These are phyloP conservation scores for Girardinichthys multiradiatus DNA, from an alignment of 2,113 vertebrate species.

Conservation along the genomic window DNA sequence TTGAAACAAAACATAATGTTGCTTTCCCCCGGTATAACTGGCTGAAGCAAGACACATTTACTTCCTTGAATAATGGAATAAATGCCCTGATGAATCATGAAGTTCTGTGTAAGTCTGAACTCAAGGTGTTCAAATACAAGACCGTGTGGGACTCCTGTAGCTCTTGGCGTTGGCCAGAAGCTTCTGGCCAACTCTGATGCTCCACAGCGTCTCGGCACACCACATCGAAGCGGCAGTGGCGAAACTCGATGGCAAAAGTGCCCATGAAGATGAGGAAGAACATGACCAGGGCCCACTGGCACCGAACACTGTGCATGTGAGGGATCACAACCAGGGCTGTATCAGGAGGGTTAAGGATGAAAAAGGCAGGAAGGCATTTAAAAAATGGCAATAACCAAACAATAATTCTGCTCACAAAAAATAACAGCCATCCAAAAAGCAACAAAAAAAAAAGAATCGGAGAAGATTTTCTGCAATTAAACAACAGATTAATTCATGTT, in stretches of 20 bases:
- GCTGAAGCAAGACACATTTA: not conserved
- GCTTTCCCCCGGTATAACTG: not conserved
- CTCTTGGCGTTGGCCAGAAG: slow-evolving; percentile 70
- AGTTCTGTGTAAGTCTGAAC: not conserved
- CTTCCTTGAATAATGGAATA: not conserved
- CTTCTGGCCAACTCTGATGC: slow-evolving; percentile 80
- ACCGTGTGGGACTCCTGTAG: not conserved
- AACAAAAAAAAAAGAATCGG: too few species aligned
- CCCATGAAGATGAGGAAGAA: slow-evolving; percentile 87
- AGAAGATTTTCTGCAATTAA: too few species aligned
- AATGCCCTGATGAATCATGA: too few species aligned
- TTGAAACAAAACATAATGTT: not conserved
- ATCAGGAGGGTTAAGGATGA: slow-evolving; percentile 76
- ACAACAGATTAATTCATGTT: too few species aligned
- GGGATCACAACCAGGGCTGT: slow-evolving; percentile 85
- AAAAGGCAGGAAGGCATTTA: too few species aligned
- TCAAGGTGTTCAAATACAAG: not conserved
- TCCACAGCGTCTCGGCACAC: slow-evolving; percentile 82
- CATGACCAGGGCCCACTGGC: slow-evolving; percentile 93
- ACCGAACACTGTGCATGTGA: slow-evolving; percentile 83
- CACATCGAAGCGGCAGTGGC: slow-evolving; percentile 85
- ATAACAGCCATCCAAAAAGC: too few species aligned
- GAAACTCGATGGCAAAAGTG: slow-evolving; percentile 91
- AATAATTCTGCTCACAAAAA: too few species aligned
- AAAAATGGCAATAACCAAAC: too few species aligned